Conservation (phyloP, 2,113 vertebrate species). For the Lipophrys pholis region DNA sequence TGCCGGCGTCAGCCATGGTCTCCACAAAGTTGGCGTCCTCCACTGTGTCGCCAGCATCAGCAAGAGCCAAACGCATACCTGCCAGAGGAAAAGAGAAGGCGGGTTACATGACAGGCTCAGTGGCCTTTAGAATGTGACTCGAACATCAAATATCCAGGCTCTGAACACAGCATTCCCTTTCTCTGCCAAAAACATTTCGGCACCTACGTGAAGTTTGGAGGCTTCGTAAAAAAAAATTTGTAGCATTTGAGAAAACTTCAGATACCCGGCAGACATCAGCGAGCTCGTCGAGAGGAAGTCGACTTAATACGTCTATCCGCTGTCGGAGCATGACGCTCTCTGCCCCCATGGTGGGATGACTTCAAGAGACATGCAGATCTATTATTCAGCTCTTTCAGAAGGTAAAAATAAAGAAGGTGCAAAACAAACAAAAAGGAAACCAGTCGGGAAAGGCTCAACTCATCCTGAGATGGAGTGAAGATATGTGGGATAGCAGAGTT, state of each 20-base stretch:
- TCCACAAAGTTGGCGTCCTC: constrained; percentile 99
- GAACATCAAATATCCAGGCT: background rate
- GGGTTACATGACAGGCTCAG: too few relatives aligned
- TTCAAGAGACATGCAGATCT: constrained; percentile 27
- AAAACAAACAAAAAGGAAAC: background rate
- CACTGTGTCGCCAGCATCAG: constrained; percentile 96
- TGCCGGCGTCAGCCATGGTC: constrained; percentile 96
- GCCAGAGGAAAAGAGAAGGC: background rate
- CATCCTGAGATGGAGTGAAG: background rate
- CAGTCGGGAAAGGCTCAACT: background rate
- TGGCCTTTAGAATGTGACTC: too few relatives aligned
- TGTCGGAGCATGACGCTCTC: constrained; percentile 35
- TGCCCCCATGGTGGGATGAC: constrained; percentile 5
- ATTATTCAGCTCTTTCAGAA: constrained; percentile 46
- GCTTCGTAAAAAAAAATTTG: constrained; percentile 3
- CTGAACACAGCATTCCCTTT: background rate
- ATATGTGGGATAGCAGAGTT: background rate
- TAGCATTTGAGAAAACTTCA: constrained; percentile 26
- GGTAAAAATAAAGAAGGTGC: background rate
- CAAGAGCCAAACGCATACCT: constrained; percentile 98
- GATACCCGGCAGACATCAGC: constrained; percentile 35
- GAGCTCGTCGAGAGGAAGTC: constrained; percentile 17
- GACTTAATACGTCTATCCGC: constrained; percentile 45
- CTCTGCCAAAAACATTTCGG: constrained; percentile 6
- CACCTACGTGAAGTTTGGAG: constrained; percentile 23